phyloP scores from a whole-genome alignment of 2,888 invertebrate genomes.

The Xylocampa areola region DNA sequence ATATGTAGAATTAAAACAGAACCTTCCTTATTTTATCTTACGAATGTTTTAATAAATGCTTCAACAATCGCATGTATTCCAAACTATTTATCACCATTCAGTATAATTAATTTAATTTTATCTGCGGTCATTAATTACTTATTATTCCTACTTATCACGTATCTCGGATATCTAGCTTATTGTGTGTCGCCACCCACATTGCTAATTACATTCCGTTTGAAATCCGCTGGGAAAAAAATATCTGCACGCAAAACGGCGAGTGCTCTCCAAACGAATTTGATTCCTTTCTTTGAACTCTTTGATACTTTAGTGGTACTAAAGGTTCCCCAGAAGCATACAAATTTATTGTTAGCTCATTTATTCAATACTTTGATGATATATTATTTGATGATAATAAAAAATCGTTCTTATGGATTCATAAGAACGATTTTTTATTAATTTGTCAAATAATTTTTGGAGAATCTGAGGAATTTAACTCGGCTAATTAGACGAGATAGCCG shows the following conservation, averaged over 20 bases:
- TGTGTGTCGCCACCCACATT: constrained; percentile 26
- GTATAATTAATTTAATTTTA: constrained; percentile 34
- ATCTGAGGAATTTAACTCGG: no score
- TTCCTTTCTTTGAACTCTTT: constrained; percentile 20
- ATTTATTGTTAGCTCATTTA: constrained; percentile 3
- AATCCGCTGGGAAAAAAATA: constrained; percentile 36
- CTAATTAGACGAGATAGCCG: no score
- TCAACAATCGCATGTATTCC: constrained; percentile 6
- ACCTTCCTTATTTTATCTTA: no score
- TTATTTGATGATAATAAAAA: no score
- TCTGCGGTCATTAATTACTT: constrained; percentile 26
- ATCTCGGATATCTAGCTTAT: constrained; percentile 24
- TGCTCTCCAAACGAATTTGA: constrained; percentile 28
- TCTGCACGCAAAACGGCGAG: constrained; percentile 22
- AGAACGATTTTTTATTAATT: no score
- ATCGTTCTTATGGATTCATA: no score
- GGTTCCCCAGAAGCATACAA: constrained; percentile 1
- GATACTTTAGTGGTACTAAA: constrained; percentile 1
- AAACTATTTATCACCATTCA: constrained; percentile 36
- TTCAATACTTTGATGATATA: no score
- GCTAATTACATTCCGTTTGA: constrained; percentile 43
- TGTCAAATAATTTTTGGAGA: no score
- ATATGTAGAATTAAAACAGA: no score
- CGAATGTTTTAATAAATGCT: no score
- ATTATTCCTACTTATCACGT: constrained; percentile 48